Evolutionary conservation across 2,113 vertebrate species (phyloP).

Genomic region (Arenaria interpres): DNA sequence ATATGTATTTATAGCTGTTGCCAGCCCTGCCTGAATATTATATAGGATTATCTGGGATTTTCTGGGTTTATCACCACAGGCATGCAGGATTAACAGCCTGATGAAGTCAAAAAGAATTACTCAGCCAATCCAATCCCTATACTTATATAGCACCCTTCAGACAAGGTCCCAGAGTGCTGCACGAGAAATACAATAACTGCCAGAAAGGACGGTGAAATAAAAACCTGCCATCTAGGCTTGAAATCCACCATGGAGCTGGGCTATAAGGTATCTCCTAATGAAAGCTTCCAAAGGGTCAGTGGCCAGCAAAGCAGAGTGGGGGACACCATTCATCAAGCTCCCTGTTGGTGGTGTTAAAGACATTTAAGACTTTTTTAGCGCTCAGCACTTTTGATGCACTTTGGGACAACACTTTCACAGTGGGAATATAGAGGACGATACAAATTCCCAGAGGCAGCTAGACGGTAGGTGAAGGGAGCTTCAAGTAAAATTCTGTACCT

Average conservation of each 20-base stretch:
- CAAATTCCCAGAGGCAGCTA: background rate
- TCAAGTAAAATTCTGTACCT: background rate
- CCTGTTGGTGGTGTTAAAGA: background rate
- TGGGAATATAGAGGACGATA: background rate
- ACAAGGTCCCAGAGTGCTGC: slow-evolving; percentile 1
- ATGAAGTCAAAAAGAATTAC: slow-evolving; percentile 84
- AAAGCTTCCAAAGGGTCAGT: background rate
- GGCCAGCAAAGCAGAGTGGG: background rate
- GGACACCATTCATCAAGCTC: background rate
- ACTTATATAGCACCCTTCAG: slow-evolving; percentile 5
- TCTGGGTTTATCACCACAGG: slow-evolving; percentile 84
- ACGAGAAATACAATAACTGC: background rate
- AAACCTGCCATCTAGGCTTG: background rate
- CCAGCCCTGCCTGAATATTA: slow-evolving; percentile 77
- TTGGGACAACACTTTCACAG: background rate
- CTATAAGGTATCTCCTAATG: background rate
- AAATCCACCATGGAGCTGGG: background rate
- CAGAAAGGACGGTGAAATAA: background rate
- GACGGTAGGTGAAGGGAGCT: background rate
- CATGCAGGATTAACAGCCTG: slow-evolving; percentile 79
- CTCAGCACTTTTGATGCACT: background rate
- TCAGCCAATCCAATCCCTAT: slow-evolving; percentile 43
- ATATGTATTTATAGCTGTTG: slow-evolving; percentile 81
- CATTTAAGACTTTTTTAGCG: background rate
- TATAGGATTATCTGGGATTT: slow-evolving; percentile 86